Evolutionary conservation across 2,113 vertebrate species (phyloP).

Genomic region (Lasiurus borealis): DNA sequence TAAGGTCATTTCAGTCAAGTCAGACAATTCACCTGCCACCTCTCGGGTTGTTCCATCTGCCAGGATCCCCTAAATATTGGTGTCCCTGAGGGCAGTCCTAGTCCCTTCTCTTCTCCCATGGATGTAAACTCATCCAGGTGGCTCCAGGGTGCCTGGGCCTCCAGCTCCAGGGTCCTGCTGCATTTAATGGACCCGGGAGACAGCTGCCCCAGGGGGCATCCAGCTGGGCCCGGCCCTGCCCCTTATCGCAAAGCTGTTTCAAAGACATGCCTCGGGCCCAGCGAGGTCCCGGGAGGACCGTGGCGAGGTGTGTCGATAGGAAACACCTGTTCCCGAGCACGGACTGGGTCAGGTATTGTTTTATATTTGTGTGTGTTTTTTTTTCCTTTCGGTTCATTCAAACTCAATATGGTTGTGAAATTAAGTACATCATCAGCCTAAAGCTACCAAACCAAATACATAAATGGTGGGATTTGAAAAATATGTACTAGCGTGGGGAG

Average conservation of each 20-base stretch:
- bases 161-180: not conserved
- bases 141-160: too few species aligned
- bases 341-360: not conserved
- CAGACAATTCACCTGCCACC: too few species aligned
- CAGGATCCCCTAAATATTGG: too few species aligned
- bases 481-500: not conserved
- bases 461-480: not conserved
- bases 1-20: too few species aligned
- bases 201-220: not conserved
- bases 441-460: not conserved
- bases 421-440: slow-evolving; percentile 16
- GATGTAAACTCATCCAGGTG: too few species aligned
- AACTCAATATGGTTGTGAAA: fast-evolving
- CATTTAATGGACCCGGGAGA: not conserved
- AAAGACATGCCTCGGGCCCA: fast-evolving
- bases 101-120: too few species aligned
- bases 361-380: not conserved
- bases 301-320: not conserved
- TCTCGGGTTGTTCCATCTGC: too few species aligned
- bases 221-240: not conserved
- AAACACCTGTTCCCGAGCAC: slow-evolving; percentile 63
- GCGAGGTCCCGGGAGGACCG: not conserved
- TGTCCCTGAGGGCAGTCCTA: too few species aligned
- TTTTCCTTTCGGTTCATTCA: not conserved
- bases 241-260: not conserved